Percentiles rank a stretch among this genome's conserved stretches.
Conservation (phyloP, 2,113 vertebrate genomes). For the Phodopus roborovskii region DNA sequence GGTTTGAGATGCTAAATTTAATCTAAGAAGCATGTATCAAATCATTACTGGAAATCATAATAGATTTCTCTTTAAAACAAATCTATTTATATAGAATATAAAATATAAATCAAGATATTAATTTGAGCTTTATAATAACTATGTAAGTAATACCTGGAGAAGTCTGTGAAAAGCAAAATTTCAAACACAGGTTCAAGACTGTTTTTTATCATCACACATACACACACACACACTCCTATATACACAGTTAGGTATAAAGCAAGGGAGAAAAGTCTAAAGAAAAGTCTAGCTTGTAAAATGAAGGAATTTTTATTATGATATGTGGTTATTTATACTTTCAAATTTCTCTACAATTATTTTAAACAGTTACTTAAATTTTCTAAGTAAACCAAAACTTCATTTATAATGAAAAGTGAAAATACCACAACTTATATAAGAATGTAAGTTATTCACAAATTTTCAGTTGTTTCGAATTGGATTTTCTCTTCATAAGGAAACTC, state of each 20-base stretch:
- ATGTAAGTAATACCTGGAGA: neutral
- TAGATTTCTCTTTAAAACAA: neutral
- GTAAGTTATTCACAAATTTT: constrained; percentile 8
- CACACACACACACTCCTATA: neutral
- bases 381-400: neutral
- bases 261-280: constrained; percentile 1
- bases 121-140: neutral
- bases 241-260: neutral
- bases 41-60: neutral
- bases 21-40: constrained; percentile 10
- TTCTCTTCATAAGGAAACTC: neutral
- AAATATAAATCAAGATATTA: constrained; percentile 3
- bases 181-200: neutral
- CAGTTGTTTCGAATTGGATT: neutral
- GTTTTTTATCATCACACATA: neutral
- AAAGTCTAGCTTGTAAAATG: neutral
- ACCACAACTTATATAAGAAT: neutral
- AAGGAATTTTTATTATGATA: neutral
- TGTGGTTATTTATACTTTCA: neutral
- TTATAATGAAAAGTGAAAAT: constrained; percentile 1
- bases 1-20: constrained; percentile 32
- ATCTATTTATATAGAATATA: neutral
- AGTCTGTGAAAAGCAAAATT: neutral
- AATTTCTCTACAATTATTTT: constrained; percentile 13
- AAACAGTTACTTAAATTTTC: neutral